A percentile compares a stretch with the other conserved stretches of the same genome.
These are phyloP conservation scores for Ylistrum balloti DNA, from an alignment of 1,140 invertebrate genomes.

Conservation along the genomic window DNA sequence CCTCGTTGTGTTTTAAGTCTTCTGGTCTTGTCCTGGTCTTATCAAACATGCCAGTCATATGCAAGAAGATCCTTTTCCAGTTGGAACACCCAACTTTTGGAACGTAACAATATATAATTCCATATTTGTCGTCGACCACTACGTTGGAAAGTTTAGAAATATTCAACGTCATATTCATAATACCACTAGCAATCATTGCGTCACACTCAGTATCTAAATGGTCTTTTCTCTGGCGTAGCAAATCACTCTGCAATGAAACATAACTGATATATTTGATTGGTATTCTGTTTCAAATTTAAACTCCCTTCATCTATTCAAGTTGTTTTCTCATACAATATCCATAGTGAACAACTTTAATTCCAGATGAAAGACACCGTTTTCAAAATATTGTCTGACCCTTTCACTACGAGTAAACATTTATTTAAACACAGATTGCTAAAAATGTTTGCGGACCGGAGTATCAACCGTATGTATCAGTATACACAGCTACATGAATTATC, in stretches of 20 bases:
- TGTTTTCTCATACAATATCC: no score
- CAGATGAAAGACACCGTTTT: no score
- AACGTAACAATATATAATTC: not conserved
- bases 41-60: not conserved
- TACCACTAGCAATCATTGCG: not conserved
- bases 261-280: not conserved
- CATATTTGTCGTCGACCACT: not conserved
- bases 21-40: not conserved
- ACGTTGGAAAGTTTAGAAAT: not conserved
- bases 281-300: no score
- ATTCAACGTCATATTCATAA: not conserved
- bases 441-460: no score
- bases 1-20: not conserved
- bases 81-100: not conserved
- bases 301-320: no score
- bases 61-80: slow-evolving; percentile 4
- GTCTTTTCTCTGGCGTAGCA: not conserved
- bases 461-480: no score
- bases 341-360: no score
- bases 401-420: no score
- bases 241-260: not conserved
- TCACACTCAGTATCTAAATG: not conserved
- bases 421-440: no score
- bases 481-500: no score
- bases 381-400: no score